A percentile compares a stretch with the other conserved stretches of the same genome.
These are phyloP conservation scores for Ailurus styani DNA, from an alignment of 2,113 vertebrate genomes.

Conservation along the genomic window DNA sequence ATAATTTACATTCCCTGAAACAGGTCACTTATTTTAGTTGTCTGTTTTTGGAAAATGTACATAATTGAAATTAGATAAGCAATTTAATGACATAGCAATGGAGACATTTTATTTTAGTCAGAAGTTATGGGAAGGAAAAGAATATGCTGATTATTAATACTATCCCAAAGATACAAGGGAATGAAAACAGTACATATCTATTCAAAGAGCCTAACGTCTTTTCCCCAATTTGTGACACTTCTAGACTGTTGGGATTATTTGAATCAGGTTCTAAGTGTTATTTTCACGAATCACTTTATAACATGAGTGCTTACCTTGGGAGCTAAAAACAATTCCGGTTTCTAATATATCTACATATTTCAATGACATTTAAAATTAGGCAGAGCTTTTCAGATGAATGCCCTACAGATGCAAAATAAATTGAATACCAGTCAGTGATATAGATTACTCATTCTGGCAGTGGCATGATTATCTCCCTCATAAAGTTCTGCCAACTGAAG, in stretches of 20 bases:
- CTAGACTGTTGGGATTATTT: background rate
- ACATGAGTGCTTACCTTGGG: background rate
- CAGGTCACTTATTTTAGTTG: slow-evolving; percentile 68
- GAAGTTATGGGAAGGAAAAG: background rate
- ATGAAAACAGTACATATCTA: background rate
- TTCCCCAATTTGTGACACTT: background rate
- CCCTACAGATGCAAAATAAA: background rate
- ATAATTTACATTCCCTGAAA: slow-evolving; percentile 88
- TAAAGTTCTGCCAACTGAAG: slow-evolving; percentile 1
- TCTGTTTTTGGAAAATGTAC: slow-evolving; percentile 72
- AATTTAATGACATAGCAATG: background rate
- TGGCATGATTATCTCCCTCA: background rate
- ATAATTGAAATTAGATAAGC: slow-evolving; percentile 64
- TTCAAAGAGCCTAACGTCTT: background rate
- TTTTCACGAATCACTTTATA: background rate
- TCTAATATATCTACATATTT: background rate
- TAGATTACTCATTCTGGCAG: background rate
- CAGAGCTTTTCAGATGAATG: background rate
- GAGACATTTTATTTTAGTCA: background rate
- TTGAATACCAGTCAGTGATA: background rate
- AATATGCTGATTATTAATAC: background rate
- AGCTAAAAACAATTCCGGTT: background rate
- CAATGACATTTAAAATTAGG: background rate
- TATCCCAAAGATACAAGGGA: background rate
- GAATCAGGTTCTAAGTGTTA: background rate